Base-by-base conservation (phyloP, 2,113 vertebrate species). In the Serilophus lunatus region DNA sequence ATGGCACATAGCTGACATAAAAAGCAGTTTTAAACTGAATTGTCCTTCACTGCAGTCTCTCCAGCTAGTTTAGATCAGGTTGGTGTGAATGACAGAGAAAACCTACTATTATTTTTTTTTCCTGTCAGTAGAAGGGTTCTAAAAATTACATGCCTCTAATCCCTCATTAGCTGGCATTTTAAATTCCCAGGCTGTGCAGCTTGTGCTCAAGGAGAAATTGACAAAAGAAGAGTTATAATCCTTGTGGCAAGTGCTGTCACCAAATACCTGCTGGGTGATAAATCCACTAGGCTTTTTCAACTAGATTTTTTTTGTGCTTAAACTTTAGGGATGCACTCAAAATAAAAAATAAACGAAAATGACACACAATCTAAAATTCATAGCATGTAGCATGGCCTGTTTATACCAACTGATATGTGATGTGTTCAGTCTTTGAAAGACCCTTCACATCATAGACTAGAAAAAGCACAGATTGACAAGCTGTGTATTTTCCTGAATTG, bases 81-180 rank as follows among this genome's bases (percentile, higher is more conserved):
- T 95, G 50, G n/a, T 18, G 24, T 71, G 83, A 86, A 79, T 64
- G 77, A 93, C 45, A 72, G 89, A 96, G 82, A 84, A 92, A 92
- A 95, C 81, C 71, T 91, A 90, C 61, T 70, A 54, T 82, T 94
- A 87, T 93, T 70, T 86, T 90, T n/a, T 83, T 64, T 63, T 88
- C 64, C 54, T 92, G 80, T 89, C 81, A 90, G 72, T 70, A 82
- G 36, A 95, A 91, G 81, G 36, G 79, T 93, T 96, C 88, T 92
- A 95, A 91, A 91, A 95, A 94, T 93, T 93, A 64, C 76, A 91
- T 42, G 77, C 70, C 86, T 85, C 93, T 96, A 96, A 96, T 93
- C 91, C 76, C 86, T 91, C 86, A 86, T 91, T 96, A 91, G 85
- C 50, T 88, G 33, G 47, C 24, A 6, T 93, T 95, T 96, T 88